These are phyloP conservation scores for Protophormia terraenovae DNA, from an alignment of 2,888 invertebrate genomes.

Conservation along the genomic window DNA sequence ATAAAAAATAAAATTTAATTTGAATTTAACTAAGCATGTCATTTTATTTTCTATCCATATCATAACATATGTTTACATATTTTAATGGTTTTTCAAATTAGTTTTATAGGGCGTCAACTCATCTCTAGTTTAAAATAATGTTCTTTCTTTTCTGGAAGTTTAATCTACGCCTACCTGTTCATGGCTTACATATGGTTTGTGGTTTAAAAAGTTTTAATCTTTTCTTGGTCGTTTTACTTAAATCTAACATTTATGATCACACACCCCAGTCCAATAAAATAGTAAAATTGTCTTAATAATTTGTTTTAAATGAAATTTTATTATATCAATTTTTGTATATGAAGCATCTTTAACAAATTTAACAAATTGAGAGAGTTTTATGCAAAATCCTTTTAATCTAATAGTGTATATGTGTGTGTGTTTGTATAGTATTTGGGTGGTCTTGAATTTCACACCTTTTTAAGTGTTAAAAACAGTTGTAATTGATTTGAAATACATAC, in stretches of 20 bases:
- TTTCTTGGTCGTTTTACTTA: too few species aligned
- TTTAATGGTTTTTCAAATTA: conserved; percentile 24
- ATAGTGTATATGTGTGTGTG: not conserved
- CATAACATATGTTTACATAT: conserved; percentile 9
- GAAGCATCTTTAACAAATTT: too few species aligned
- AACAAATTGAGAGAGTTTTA: not conserved
- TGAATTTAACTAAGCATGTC: conserved; percentile 42
- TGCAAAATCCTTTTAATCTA: not conserved
- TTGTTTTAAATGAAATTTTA: too few species aligned
- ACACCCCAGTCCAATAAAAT: too few species aligned
- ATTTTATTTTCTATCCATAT: not conserved
- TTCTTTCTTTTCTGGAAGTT: not conserved
- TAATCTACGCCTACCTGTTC: conserved; percentile 41
- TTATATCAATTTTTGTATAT: too few species aligned
- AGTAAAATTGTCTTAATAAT: too few species aligned
- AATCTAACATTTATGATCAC: too few species aligned
- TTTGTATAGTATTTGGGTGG: conserved; percentile 47
- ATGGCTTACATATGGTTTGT: not conserved
- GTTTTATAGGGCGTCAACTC: conserved; percentile 46
- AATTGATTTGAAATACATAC: conserved; percentile 61
- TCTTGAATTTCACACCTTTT: conserved; percentile 63
- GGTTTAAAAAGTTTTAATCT: too few species aligned
- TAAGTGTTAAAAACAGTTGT: conserved; percentile 62
- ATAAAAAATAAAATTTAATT: conserved; percentile 35
- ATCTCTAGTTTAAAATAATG: not conserved